Conservation (phyloP, 2,113 vertebrate species). For the Archilochus colubris region DNA sequence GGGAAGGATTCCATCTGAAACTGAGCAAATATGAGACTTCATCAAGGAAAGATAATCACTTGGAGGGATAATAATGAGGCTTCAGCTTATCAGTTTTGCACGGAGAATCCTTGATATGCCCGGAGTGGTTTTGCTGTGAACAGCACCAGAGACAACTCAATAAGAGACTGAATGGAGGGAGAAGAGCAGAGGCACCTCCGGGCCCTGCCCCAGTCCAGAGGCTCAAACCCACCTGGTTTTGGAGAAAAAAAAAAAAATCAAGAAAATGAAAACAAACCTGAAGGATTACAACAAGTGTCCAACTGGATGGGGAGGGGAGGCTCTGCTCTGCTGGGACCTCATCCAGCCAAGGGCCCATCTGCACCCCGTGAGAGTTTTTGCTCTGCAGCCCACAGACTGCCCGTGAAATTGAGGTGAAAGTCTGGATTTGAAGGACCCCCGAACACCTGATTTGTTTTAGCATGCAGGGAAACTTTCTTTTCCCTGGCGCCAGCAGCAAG, state of each 20-base stretch:
- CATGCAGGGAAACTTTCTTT: neutral
- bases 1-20: constrained; percentile 70
- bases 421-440: neutral
- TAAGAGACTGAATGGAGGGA: constrained; percentile 44
- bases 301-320: neutral
- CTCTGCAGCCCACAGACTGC: neutral
- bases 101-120: constrained; percentile 68
- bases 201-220: neutral
- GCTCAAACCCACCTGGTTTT: neutral
- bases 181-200: neutral
- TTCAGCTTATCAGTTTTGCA: constrained; percentile 65
- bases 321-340: neutral
- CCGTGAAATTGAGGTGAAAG: neutral
- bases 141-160: constrained; percentile 38
- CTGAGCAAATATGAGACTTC: constrained; percentile 71
- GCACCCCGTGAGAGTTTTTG: neutral
- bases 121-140: neutral
- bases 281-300: neutral
- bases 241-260: neutral
- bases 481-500: neutral
- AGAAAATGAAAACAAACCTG: neutral
- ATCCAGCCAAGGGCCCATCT: neutral
- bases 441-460: neutral
- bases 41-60: constrained; percentile 74
- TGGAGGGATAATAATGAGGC: constrained; percentile 68